phyloP scores from a whole-genome alignment of 2,113 vertebrate species.

The Hypomesus transpacificus region DNA sequence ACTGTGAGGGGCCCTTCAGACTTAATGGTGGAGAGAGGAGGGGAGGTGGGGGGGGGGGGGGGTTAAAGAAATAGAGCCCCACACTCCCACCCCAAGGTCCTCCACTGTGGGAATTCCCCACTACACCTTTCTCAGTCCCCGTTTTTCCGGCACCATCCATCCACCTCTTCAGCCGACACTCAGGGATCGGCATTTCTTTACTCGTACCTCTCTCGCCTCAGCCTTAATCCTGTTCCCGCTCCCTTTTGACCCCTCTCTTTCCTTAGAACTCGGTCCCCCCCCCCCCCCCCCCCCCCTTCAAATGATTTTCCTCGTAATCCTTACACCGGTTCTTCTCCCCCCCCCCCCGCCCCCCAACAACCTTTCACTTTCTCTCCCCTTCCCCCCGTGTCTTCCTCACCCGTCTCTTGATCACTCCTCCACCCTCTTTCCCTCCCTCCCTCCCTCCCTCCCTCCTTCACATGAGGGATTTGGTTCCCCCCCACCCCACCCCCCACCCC shows the following conservation, averaged over 20 bases:
- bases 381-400: not conserved
- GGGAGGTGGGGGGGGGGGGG: not conserved
- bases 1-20: conserved; percentile 35
- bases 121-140: conserved; percentile 12
- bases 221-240: not conserved
- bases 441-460: conserved; percentile 6
- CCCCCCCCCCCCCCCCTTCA: not conserved
- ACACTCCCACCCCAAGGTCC: not conserved
- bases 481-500: not conserved
- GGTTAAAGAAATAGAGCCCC: conserved; percentile 17
- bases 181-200: conserved; percentile 20
- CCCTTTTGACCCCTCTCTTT: not conserved
- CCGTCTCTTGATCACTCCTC: not conserved
- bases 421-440: not conserved
- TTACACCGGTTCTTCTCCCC: not conserved
- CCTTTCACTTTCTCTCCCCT: not conserved
- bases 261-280: not conserved
- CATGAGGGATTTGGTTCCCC: conserved; percentile 19
- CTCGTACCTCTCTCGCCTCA: not conserved
- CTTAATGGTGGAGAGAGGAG: conserved; percentile 19
- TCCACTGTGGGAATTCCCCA: conserved; percentile 30
- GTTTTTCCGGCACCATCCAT: not conserved
- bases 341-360: not conserved
- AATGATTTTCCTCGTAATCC: not conserved
- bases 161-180: conserved; percentile 5